A percentile compares a stretch with the other conserved stretches of the same genome.
Conservation (phyloP, 2,888 invertebrate species). For the Parochlus steinenii region DNA sequence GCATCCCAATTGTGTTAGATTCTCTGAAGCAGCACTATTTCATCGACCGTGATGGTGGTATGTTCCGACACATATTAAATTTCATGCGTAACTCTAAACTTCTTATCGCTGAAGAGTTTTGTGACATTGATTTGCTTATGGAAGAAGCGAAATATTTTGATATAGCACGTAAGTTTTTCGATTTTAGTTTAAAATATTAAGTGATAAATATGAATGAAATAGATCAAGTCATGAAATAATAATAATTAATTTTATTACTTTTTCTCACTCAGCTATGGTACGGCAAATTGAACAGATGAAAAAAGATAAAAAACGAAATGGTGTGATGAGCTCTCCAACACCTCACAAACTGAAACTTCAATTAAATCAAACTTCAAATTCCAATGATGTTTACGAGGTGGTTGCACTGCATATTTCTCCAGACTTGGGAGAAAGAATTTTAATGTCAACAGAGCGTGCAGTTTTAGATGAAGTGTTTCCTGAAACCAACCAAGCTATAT, state of each 20-base stretch:
- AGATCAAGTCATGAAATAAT: too few relatives aligned
- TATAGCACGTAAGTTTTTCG: conserved; percentile 53
- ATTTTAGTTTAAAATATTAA: not conserved
- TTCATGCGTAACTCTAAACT: conserved; percentile 85
- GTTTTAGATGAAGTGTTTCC: conserved; percentile 61
- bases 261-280: conserved; percentile 46
- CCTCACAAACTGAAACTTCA: conserved; percentile 6
- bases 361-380: conserved; percentile 23
- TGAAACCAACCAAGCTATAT: conserved; percentile 59
- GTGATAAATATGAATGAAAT: too few relatives aligned
- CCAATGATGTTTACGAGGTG: conserved; percentile 48
- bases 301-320: conserved; percentile 47
- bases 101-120: conserved; percentile 72
- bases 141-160: conserved; percentile 89
- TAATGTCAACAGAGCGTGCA: conserved; percentile 63
- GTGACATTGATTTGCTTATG: conserved; percentile 67
- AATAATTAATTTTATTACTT: conserved; percentile 10
- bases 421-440: conserved; percentile 63
- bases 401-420: conserved; percentile 66
- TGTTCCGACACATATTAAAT: conserved; percentile 95
- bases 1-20: conserved; percentile 88
- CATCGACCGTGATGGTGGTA: conserved; percentile 93
- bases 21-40: conserved; percentile 96
- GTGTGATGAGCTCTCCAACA: conserved; percentile 19
- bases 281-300: conserved; percentile 56